phyloP scores from a whole-genome alignment of 2,888 invertebrate genomes.

The Leptinotarsa juncta region DNA sequence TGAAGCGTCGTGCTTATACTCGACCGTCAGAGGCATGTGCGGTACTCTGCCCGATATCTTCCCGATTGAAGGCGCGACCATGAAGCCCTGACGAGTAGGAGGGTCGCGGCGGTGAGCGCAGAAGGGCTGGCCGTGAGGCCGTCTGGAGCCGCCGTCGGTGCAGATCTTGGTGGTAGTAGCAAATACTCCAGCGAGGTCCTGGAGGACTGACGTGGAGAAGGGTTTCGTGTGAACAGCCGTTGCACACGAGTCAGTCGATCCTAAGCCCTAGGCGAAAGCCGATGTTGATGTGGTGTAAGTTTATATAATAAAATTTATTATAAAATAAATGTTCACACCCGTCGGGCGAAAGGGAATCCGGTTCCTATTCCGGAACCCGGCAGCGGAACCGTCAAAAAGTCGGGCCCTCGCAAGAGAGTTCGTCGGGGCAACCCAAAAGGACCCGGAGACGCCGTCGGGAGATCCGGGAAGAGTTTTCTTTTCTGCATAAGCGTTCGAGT shows the following conservation, averaged over 20 bases:
- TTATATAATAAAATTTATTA: neutral
- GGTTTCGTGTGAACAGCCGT: conserved; percentile 32
- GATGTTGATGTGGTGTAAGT: conserved; percentile 20
- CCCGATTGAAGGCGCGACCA: conserved; percentile 48
- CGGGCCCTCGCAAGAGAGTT: conserved; percentile 58
- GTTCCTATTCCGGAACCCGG: conserved; percentile 70
- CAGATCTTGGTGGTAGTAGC: conserved; percentile 76
- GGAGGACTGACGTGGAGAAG: conserved; percentile 66
- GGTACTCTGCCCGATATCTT: neutral
- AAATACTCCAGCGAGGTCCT: conserved; percentile 75
- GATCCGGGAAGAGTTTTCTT: conserved; percentile 68
- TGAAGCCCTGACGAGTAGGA: conserved; percentile 74
- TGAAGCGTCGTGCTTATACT: conserved; percentile 68
- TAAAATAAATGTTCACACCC: conserved; percentile 40
- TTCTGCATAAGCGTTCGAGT: conserved; percentile 69
- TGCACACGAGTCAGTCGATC: conserved; percentile 27
- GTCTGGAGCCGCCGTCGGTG: conserved; percentile 69
- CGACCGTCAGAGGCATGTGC: conserved; percentile 42
- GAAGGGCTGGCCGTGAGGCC: conserved; percentile 72
- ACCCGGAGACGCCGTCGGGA: conserved; percentile 60
- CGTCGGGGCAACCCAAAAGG: conserved; percentile 31
- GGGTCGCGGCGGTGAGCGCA: conserved; percentile 69
- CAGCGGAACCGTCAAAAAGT: conserved; percentile 68
- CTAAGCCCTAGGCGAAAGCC: conserved; percentile 12
- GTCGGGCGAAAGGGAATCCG: conserved; percentile 52